Evolutionary conservation across 2,888 invertebrate genomes (phyloP).

Genomic region (Trichopoda pennipes): DNA sequence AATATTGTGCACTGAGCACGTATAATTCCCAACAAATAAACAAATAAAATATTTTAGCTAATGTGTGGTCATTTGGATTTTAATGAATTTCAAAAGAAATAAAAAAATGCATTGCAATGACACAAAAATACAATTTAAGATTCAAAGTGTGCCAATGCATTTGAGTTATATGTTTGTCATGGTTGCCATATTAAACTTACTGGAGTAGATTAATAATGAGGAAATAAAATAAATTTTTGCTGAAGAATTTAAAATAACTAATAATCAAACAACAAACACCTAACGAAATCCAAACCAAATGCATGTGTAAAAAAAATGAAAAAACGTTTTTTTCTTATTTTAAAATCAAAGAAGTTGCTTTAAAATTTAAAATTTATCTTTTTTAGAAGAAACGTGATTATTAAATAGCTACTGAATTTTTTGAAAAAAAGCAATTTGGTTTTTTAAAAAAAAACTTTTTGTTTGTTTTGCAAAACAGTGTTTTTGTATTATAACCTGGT

Average conservation of each 20-base stretch:
- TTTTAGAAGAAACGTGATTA: too few species aligned
- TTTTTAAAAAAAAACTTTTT: too few species aligned
- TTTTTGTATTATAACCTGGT: too few species aligned
- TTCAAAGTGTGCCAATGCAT: slow-evolving; percentile 60
- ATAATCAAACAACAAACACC: neutral
- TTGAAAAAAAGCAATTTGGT: too few species aligned
- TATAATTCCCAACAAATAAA: slow-evolving; percentile 64
- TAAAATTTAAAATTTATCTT: too few species aligned
- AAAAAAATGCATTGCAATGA: slow-evolving; percentile 26
- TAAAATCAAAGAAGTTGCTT: too few species aligned
- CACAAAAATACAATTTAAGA: neutral
- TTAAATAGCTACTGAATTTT: too few species aligned
- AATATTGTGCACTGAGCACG: slow-evolving; percentile 79
- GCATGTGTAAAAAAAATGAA: too few species aligned
- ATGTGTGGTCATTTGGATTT: slow-evolving; percentile 61
- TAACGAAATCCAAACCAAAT: too few species aligned
- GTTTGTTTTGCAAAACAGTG: too few species aligned
- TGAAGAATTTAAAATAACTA: neutral
- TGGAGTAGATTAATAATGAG: slow-evolving; percentile 14
- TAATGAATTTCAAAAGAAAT: slow-evolving; percentile 36
- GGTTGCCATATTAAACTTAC: slow-evolving; percentile 34
- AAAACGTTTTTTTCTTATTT: too few species aligned
- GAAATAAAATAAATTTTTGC: neutral
- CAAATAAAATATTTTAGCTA: slow-evolving; percentile 9
- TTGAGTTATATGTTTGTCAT: slow-evolving; percentile 33